Percentiles rank a stretch among this genome's conserved stretches.
Evolutionary conservation across 2,113 vertebrate genomes (phyloP).

Genomic region (Scolopax mira): DNA sequence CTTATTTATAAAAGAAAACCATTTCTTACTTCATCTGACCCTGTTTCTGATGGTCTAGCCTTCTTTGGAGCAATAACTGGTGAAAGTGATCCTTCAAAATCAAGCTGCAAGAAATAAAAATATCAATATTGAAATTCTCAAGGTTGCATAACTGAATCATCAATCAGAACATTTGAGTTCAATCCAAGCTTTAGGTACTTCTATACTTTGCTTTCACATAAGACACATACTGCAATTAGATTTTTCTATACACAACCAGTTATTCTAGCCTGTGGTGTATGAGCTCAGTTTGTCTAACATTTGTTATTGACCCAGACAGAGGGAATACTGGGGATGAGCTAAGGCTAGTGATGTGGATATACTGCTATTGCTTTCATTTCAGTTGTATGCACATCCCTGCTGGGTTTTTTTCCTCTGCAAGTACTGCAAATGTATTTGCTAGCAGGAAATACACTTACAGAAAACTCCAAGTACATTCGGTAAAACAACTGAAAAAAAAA

Average conservation of each 20-base stretch:
- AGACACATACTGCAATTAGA: background rate
- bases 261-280: background rate
- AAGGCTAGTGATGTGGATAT: background rate
- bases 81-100: conserved; percentile 95
- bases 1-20: background rate
- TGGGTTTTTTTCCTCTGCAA: background rate
- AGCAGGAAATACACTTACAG: background rate
- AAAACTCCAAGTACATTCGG: background rate
- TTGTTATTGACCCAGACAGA: background rate
- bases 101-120: conserved; percentile 78
- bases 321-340: background rate
- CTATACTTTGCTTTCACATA: background rate
- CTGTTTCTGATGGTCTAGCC: conserved; percentile 91
- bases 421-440: background rate
- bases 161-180: background rate
- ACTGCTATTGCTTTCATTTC: background rate
- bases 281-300: background rate
- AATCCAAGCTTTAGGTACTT: background rate
- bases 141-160: background rate
- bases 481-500: background rate
- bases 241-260: background rate
- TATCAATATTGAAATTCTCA: background rate
- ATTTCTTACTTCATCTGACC: conserved; percentile 90
- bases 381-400: background rate
- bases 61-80: conserved; percentile 98